These are phyloP conservation scores for fruit fly (Drosophila melanogaster) DNA, from an alignment of 1,140 invertebrate genomes.

Conservation along the genomic window DNA sequence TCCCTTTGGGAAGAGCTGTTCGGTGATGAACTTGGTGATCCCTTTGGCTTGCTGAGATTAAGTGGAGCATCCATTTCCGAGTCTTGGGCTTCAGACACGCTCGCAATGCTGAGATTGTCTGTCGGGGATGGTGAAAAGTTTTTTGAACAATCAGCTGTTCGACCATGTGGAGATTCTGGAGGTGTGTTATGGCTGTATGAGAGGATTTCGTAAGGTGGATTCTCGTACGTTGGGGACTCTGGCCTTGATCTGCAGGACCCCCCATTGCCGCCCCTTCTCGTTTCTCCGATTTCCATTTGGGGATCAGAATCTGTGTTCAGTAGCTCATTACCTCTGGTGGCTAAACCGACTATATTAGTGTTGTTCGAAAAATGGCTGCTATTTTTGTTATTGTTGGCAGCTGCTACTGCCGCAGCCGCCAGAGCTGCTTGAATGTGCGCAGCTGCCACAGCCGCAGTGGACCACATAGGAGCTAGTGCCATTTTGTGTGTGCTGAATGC, in stretches of 20 bases:
- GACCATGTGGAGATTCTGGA: constrained; percentile 77
- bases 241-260: constrained; percentile 26
- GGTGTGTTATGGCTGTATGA: constrained; percentile 81
- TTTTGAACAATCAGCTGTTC: constrained; percentile 30
- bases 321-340: constrained; percentile 4
- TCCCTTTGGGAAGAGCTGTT: constrained; percentile 29
- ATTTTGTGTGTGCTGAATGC: constrained; percentile 45
- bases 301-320: constrained; percentile 3
- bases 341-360: constrained; percentile 28
- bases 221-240: constrained; percentile 31
- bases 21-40: constrained; percentile 81
- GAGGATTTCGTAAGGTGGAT: constrained; percentile 10
- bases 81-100: constrained; percentile 47
- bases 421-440: constrained; percentile 80
- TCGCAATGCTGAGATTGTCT: constrained; percentile 59
- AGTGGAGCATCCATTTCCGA: constrained; percentile 90
- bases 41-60: constrained; percentile 95
- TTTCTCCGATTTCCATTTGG: constrained; percentile 15
- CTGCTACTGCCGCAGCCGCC: constrained; percentile 73
- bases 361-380: constrained; percentile 31
- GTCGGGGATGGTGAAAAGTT: constrained; percentile 38
- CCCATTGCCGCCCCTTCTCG: constrained; percentile 10
- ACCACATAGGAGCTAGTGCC: constrained; percentile 73
- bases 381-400: constrained; percentile 48
- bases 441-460: constrained; percentile 73